A percentile compares a stretch with the other conserved stretches of the same genome.
phyloP scores from a whole-genome alignment of 2,888 invertebrate species.

The Dyspetes luteomarginatus region DNA sequence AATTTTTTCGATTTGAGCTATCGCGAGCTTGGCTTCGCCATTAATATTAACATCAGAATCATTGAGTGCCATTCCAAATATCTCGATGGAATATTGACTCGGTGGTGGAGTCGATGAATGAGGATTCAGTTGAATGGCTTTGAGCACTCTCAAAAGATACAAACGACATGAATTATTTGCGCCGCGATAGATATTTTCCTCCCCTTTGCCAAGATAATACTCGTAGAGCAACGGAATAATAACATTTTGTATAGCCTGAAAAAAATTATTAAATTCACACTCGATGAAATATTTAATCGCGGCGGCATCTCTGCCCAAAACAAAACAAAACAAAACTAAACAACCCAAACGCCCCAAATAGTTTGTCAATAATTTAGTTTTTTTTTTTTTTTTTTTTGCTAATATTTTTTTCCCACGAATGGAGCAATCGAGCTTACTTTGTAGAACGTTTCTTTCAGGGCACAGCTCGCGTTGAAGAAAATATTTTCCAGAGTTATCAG shows the following conservation, averaged over 20 bases:
- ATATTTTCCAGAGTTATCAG: slow-evolving; percentile 75
- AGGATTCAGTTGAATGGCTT: slow-evolving; percentile 74
- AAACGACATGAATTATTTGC: slow-evolving; percentile 72
- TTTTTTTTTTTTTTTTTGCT: neutral
- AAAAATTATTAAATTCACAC: slow-evolving; percentile 48
- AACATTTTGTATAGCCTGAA: slow-evolving; percentile 73
- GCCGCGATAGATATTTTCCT: slow-evolving; percentile 71
- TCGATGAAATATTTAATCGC: too few species aligned
- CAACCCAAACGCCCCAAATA: too few species aligned
- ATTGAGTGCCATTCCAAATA: slow-evolving; percentile 75
- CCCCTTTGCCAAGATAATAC: slow-evolving; percentile 71
- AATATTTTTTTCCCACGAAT: slow-evolving; percentile 3
- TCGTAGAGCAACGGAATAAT: slow-evolving; percentile 74
- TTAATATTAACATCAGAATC: slow-evolving; percentile 72
- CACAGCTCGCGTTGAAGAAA: slow-evolving; percentile 70
- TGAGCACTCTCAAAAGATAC: slow-evolving; percentile 74
- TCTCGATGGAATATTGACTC: slow-evolving; percentile 76
- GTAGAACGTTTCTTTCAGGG: slow-evolving; percentile 73
- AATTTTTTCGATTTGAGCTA: slow-evolving; percentile 76
- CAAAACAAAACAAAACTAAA: too few species aligned
- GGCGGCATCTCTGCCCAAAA: too few species aligned
- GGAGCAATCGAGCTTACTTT: slow-evolving; percentile 74
- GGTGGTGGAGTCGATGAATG: slow-evolving; percentile 74
- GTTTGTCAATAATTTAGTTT: too few species aligned
- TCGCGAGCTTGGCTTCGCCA: slow-evolving; percentile 73